Conservation (phyloP, 2,888 invertebrate species). For the Minunthozetes semirufus region DNA sequence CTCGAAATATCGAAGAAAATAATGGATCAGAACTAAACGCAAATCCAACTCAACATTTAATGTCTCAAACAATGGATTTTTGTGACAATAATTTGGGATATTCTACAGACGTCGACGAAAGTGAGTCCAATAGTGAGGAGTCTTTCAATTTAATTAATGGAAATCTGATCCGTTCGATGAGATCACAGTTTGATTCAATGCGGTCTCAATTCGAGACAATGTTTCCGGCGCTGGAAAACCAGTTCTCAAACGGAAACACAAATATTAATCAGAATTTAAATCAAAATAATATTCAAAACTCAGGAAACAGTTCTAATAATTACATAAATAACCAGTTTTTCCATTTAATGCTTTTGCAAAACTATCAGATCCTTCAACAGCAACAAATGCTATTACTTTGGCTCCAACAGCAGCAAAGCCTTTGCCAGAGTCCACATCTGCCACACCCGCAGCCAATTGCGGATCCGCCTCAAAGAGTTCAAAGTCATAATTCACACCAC, state of each 20-base stretch:
- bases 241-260: not conserved
- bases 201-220: conserved; percentile 22
- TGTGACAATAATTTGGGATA: conserved; percentile 25
- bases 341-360: conserved; percentile 37
- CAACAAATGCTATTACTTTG: conserved; percentile 37
- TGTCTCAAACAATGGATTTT: conserved; percentile 17
- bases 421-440: not conserved
- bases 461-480: not conserved
- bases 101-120: conserved; percentile 1
- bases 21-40: not conserved
- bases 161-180: conserved; percentile 2
- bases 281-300: conserved; percentile 10
- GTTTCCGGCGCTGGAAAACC: conserved; percentile 19
- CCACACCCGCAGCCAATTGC: not conserved
- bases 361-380: conserved; percentile 37
- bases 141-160: not conserved
- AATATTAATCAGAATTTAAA: not conserved
- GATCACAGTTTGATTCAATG: conserved; percentile 28
- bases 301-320: not conserved
- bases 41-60: not conserved
- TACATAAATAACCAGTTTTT: conserved; percentile 34
- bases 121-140: conserved; percentile 17
- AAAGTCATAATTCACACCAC: not conserved
- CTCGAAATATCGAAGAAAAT: not conserved
- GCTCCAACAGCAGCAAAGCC: conserved; percentile 31